Percentiles rank a stretch among this genome's conserved stretches.
Evolutionary conservation across 1,140 invertebrate genomes (phyloP).

Genomic region (Ceratina australensis): DNA sequence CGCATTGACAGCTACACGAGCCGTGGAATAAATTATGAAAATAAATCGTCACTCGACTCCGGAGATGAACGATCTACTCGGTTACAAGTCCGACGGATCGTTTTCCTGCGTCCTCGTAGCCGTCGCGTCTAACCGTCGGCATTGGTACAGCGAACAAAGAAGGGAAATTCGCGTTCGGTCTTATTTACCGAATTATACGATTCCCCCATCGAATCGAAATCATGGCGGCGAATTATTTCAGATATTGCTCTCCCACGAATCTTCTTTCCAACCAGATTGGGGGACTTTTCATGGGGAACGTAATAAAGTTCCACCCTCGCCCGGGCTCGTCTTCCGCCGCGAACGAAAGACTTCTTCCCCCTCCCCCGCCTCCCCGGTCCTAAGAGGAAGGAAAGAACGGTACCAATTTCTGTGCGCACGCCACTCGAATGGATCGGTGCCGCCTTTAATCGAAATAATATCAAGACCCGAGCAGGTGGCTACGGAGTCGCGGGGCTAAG

Average conservation of each 20-base stretch:
- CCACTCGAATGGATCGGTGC: background rate
- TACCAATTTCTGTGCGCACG: background rate
- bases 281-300: constrained; percentile 25
- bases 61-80: constrained; percentile 21
- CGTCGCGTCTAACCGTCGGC: too few relatives aligned
- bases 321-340: background rate
- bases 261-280: background rate
- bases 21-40: constrained; percentile 49
- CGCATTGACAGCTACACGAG: constrained; percentile 43
- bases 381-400: too few relatives aligned
- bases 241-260: constrained; percentile 10
- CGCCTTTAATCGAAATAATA: constrained; percentile 17
- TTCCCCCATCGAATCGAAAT: constrained; percentile 2
- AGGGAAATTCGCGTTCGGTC: background rate
- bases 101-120: too few relatives aligned
- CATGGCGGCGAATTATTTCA: constrained; percentile 6
- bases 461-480: constrained; percentile 24
- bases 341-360: constrained; percentile 32
- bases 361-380: too few relatives aligned
- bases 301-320: constrained; percentile 27
- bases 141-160: background rate
- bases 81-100: background rate
- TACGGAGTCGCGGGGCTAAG: background rate
- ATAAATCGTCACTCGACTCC: constrained; percentile 40
- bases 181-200: constrained; percentile 3